phyloP scores from a whole-genome alignment of 1,140 invertebrate species.

The Tetragonula clypearis region DNA sequence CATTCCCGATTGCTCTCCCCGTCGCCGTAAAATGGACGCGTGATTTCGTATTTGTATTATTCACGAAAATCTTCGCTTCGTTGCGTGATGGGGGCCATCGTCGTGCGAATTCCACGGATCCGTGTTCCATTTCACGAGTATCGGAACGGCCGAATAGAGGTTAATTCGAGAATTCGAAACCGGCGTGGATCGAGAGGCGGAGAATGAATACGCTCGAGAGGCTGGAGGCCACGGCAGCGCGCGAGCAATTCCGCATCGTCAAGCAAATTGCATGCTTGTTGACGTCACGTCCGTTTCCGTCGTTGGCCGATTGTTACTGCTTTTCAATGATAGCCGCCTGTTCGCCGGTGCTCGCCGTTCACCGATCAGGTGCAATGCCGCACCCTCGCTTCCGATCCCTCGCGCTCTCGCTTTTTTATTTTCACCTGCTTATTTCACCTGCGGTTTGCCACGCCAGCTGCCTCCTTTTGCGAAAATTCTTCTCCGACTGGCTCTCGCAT shows the following conservation, averaged over 20 bases:
- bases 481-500: no score
- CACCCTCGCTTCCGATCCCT: not conserved
- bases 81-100: slow-evolving; percentile 18
- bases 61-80: slow-evolving; percentile 33
- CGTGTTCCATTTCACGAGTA: not conserved
- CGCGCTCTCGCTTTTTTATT: not conserved
- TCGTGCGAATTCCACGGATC: slow-evolving; percentile 38
- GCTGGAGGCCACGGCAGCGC: slow-evolving; percentile 15
- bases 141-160: slow-evolving; percentile 46
- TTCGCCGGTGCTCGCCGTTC: not conserved
- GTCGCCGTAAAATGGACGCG: no score
- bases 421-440: not conserved
- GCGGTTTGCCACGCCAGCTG: no score
- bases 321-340: slow-evolving; percentile 59
- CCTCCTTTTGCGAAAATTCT: no score
- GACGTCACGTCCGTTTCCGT: slow-evolving; percentile 71
- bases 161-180: slow-evolving; percentile 59
- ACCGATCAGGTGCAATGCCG: slow-evolving; percentile 1
- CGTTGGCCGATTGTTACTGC: slow-evolving; percentile 70
- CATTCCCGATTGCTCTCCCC: no score
- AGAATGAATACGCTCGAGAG: slow-evolving; percentile 24
- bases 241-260: slow-evolving; percentile 63
- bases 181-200: slow-evolving; percentile 16
- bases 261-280: slow-evolving; percentile 70
- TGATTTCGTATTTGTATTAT: slow-evolving; percentile 16